Evolutionary conservation across 2,797 vertebrate species (phyloP), one percentile per base, ranked within the genome.

Genomic region (Sphaeramia orbicularis): DNA sequence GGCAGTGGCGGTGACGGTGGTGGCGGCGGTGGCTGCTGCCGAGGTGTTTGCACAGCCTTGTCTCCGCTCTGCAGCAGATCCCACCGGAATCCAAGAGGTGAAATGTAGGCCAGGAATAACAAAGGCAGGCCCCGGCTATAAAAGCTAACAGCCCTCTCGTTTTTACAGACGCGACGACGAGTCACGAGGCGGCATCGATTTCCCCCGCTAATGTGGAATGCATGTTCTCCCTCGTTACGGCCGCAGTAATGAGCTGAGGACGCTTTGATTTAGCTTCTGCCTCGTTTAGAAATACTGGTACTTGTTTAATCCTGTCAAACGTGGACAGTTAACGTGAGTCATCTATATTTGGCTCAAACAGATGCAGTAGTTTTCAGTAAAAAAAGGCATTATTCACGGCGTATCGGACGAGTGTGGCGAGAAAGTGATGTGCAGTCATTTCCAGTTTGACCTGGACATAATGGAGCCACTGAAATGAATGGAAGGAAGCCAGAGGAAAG

Each of bases 81-180:
- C 80, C 70, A 10, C 68, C 19, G 83, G 82, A 73, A 68, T 63
- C 77, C 71, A 67, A 32, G 64, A 63, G 78, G 80, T 86, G 83
- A 85, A 75, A 79, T 79, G 82, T 80, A 76, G 88, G 85, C 83
- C 86, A 76, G 54, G 64, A 56, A 51, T 19, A 81, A 81, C 59
- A 54, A 74, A 27, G 69, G 51, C 78, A 60, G 64, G 71, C 49
- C 55, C 67, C 32, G 4, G 69, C 80, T 58, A 59, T 61, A 64
- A 87, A 72, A 64, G 44, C 65, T 71, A 70, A 87, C 75, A 69
- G 61, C 60, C 37, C 30, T 7, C 72, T 74, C 55, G 24, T 74
- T 32, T 24, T 88, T 75, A 44, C 76, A 74, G 74, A 82, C 32
- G 19, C n/a, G 32, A 60, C 36, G 15, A 60, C 36, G 15, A 53